These are phyloP conservation scores for Phalera bucephala DNA, from an alignment of 2,888 invertebrate species.

Conservation along the genomic window DNA sequence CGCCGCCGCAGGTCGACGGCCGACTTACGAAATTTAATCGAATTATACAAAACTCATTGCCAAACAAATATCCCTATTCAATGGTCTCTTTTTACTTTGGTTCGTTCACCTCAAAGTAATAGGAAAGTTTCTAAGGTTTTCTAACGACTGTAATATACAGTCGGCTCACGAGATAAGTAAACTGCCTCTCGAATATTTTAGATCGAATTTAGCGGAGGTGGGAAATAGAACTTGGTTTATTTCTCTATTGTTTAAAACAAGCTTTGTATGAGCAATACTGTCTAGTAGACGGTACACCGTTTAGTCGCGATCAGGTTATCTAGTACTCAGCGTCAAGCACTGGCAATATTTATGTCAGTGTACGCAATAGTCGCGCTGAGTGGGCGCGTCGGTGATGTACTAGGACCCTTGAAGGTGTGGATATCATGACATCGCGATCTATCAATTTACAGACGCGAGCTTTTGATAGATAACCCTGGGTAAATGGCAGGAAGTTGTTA, in stretches of 20 bases:
- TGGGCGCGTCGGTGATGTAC: slow-evolving; percentile 45
- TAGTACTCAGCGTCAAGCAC: slow-evolving; percentile 49
- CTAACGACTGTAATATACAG: slow-evolving; percentile 37
- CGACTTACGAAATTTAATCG: slow-evolving; percentile 64
- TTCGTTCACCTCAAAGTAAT: slow-evolving; percentile 38
- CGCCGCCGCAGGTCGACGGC: slow-evolving; percentile 55
- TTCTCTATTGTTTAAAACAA: slow-evolving; percentile 67
- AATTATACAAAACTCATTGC: slow-evolving; percentile 56
- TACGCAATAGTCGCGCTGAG: slow-evolving; percentile 44
- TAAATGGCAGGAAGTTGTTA: neutral
- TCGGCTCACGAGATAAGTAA: slow-evolving; percentile 37
- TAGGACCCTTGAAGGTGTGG: slow-evolving; percentile 31
- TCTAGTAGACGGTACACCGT: slow-evolving; percentile 38
- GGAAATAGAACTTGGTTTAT: slow-evolving; percentile 66
- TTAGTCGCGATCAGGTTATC: slow-evolving; percentile 52
- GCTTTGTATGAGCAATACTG: slow-evolving; percentile 49
- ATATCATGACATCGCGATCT: slow-evolving; percentile 37
- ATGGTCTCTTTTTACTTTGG: slow-evolving; percentile 38
- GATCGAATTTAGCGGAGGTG: slow-evolving; percentile 51
- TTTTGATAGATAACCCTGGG: slow-evolving; percentile 3
- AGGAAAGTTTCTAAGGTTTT: slow-evolving; percentile 20
- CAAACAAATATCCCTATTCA: slow-evolving; percentile 46
- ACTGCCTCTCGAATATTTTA: slow-evolving; percentile 44
- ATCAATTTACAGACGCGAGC: slow-evolving; percentile 29
- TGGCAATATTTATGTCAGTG: slow-evolving; percentile 52